Conservation (phyloP, 2,113 vertebrate genomes). For the Gymnobelideus leadbeateri region DNA sequence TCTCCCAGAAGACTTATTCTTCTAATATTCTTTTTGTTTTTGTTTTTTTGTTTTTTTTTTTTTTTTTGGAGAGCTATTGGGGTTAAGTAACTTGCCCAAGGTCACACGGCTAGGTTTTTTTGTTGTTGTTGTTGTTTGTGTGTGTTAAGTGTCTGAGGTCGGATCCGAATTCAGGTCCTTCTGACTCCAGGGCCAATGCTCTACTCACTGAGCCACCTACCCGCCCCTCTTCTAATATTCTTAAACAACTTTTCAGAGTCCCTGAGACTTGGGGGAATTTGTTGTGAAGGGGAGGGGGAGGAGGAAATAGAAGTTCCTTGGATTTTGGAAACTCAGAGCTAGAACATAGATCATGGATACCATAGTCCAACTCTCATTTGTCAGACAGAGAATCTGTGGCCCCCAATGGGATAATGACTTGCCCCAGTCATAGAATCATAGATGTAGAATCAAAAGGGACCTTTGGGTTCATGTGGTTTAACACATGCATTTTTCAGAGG, state of each 20-base stretch:
- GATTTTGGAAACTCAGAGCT: constrained; percentile 11
- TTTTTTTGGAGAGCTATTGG: too few relatives aligned
- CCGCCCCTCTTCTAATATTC: neutral
- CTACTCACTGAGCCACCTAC: too few relatives aligned
- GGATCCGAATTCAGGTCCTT: too few relatives aligned
- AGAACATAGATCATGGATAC: neutral
- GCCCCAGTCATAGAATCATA: neutral
- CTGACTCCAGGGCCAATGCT: too few relatives aligned
- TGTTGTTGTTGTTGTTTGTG: too few relatives aligned
- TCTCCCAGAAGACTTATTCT: neutral
- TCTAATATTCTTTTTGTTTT: neutral
- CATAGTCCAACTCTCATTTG: neutral
- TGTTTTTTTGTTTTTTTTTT: too few relatives aligned
- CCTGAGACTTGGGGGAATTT: neutral
- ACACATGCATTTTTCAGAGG: neutral
- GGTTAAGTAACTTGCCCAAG: too few relatives aligned
- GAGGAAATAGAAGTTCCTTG: neutral
- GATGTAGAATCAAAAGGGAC: neutral
- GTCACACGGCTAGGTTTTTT: too few relatives aligned
- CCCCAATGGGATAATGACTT: neutral
- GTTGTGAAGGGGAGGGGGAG: neutral
- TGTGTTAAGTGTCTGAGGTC: too few relatives aligned
- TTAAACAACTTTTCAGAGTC: neutral
- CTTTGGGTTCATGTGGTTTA: neutral
- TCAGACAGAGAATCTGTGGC: neutral